Conservation (phyloP, 2,113 vertebrate genomes). For the Pholis gunnellus region DNA sequence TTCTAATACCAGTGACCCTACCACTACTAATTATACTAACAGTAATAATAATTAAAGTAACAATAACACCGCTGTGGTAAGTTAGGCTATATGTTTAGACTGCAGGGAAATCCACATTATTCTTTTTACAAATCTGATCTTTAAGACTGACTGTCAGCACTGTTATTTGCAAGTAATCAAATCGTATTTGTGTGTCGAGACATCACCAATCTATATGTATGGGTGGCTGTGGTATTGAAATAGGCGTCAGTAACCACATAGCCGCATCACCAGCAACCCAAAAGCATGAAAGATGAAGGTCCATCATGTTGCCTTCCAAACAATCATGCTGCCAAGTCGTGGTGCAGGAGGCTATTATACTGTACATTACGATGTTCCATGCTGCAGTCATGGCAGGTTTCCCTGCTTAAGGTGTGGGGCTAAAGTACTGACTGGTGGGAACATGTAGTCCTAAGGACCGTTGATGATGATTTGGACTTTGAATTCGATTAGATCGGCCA, state of each 20-base stretch:
- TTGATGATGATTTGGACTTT: background rate
- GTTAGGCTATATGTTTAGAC: background rate
- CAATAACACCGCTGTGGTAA: background rate
- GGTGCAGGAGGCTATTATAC: background rate
- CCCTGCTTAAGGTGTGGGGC: background rate
- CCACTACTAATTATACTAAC: background rate
- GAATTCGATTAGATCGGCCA: background rate
- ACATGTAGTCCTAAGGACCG: background rate
- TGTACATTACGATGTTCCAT: no score
- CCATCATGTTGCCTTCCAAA: background rate
- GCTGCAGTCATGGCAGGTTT: no score
- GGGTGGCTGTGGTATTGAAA: background rate
- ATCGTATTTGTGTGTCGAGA: background rate
- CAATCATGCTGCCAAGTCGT: background rate
- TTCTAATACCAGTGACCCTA: background rate
- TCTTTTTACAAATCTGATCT: background rate
- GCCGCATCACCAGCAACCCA: background rate
- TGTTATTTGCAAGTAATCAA: background rate
- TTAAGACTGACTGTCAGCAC: background rate
- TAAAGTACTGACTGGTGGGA: background rate
- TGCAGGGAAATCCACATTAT: background rate
- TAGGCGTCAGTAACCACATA: background rate
- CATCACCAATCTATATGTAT: background rate
- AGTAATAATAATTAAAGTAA: background rate
- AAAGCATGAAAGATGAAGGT: background rate